Evolutionary conservation across 2,888 invertebrate genomes (phyloP), one percentile per base, ranked within the genome.

Genomic region (Drosophila nr. fundita): DNA sequence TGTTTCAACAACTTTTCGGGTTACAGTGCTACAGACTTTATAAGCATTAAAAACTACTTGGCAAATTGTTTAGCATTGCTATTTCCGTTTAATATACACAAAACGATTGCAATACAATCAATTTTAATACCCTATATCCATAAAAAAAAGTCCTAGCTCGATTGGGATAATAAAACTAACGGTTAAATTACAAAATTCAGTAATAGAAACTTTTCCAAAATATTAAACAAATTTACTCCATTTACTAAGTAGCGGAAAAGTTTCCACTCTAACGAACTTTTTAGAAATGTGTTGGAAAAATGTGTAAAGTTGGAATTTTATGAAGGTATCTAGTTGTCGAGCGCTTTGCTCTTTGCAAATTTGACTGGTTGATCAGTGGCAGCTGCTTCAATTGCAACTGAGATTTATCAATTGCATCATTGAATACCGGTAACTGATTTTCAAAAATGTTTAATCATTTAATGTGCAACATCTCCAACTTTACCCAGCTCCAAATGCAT

Each of bases 21-120:
- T 60, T 68, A 53, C 53, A 49, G 50, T 53, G 67, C 71, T 60
- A 70, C 66, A 63, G 48, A 69, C 64, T 78, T 69, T 76, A 82
- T 71, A 45, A 45, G 24, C 24, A 82, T 73, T 74, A 76, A 74
- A 73, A 87, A 84, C 74, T 82, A 84, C 73, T 87, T 75, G 73
- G 74, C 68, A 84, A 87, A 78, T 84, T 82, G 78, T 73, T 84
- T 80, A 71, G 73, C 62, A 85, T 76, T 74, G 83, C 75, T 73
- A 80, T 85, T 78, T 84, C 76, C 82, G 69, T 71, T 80, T 57
- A 68, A 80, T 71, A 66, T 63, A 62, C 61, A 79, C 40, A 72
- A 71, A 73, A 64, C 68, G 76, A 73, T 76, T 68, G 63, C 65
- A 66, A 52, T 59, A 58, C 68, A 85, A 83, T 83, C 60, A 76